Evolutionary conservation across 2,113 vertebrate species (phyloP), one percentile per base, ranked within the genome.

Genomic region (Anarrhichthys ocellatus): DNA sequence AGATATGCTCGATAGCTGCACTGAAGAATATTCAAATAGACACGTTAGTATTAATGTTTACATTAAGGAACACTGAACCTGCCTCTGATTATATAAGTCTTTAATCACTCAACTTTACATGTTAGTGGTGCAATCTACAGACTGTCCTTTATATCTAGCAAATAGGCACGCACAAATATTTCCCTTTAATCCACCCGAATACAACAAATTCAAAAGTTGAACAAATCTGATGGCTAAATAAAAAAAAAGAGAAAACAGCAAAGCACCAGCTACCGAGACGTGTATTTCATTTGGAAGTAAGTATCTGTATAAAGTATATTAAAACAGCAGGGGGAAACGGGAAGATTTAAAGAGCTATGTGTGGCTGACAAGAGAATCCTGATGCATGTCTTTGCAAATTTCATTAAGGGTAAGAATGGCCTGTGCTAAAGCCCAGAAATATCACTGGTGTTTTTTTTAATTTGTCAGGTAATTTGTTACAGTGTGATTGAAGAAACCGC

Each of bases 381-480:
- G 92, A 95, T 94, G 88, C 89, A 93, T 88, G 87, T 87, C 77
- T 90, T 84, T 70, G 90, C 86, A 93, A 90, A 94, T 94, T 94
- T 94, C 93, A 94, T 95, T 94, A 95, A 87, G 76, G 59, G 76
- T 91, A 82, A 83, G 90, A 92, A 81, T 86, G 87, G 80, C 74
- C 82, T 32, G 48, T 71, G 89, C 87, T 89, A 82, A 92, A 92
- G 90, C 85, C 80, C 82, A 92, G 87, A 92, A 88, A 92, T 91
- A 92, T 90, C 84, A 86, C 76, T 61, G 71, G 73, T 91, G 87
- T 91, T 91, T 87, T 92, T 87, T 93, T 92, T 93, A 89, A 93
- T 94, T 94, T 94, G 93, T 94, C 94, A 94, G 92, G 90, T 93
- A 92, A 93, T 93, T 93, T 88, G 89, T 92, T 93, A 89, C 87